Evolutionary conservation across 2,113 vertebrate genomes (phyloP).

Genomic region (Nanger granti): DNA sequence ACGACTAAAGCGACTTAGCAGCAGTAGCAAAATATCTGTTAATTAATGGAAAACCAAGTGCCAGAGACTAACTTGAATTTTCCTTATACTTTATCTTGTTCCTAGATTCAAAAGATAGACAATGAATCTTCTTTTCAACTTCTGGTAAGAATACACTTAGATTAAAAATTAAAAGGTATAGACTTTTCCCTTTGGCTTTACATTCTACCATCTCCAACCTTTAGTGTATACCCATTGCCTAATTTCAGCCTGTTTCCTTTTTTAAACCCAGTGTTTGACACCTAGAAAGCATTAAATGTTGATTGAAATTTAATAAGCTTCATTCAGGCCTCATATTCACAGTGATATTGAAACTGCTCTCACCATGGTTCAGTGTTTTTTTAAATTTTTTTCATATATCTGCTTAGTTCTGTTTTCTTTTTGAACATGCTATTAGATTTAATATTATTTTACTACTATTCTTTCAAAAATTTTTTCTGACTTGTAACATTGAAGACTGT

Average conservation of each 20-base stretch:
- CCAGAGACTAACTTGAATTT: slow-evolving; percentile 42
- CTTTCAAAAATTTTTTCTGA: neutral
- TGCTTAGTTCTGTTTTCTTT: neutral
- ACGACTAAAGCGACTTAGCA: no score
- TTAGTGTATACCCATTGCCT: neutral
- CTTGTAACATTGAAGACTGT: neutral
- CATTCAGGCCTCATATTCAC: neutral
- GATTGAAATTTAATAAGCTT: neutral
- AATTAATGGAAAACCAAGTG: slow-evolving; percentile 51
- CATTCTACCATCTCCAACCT: neutral
- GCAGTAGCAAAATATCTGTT: neutral
- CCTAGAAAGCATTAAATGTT: neutral
- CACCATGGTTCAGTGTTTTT: neutral
- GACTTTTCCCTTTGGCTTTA: neutral
- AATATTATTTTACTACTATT: neutral
- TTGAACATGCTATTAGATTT: neutral
- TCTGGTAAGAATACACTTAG: slow-evolving; percentile 56
- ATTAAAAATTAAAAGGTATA: neutral
- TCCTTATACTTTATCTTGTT: slow-evolving; percentile 59
- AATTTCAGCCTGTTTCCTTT: neutral
- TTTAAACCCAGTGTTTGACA: neutral
- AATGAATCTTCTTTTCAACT: slow-evolving; percentile 55
- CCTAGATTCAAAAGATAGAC: slow-evolving; percentile 64
- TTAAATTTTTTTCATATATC: neutral
- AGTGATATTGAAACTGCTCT: neutral